Evolutionary conservation across 2,888 invertebrate species (phyloP), one percentile per base, ranked within the genome.

Genomic region (Epiblema foenella): DNA sequence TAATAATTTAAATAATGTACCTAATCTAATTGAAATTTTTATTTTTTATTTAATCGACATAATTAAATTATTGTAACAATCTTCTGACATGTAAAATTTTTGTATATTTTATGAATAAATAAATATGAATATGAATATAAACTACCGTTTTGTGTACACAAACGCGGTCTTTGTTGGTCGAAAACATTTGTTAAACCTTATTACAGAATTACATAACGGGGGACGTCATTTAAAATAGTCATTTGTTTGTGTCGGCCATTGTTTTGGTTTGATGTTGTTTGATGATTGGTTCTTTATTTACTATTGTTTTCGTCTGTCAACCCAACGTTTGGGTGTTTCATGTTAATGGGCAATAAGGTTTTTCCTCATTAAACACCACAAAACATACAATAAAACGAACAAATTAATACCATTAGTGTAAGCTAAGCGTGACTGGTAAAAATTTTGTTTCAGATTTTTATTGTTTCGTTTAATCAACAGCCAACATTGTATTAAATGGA

Each of bases 171-270:
- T 56, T 46, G 42, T 60, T 24, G 59, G 42, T 17, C 67, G 33
- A 59, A 46, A 65, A 59, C 37, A 0, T 20, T 51, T 39, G 15
- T 10, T 46, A 42, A 65, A 65, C 33, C 57, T 58, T 46, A 46
- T 66, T 46, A 42, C 33, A 9, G 15, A 63, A 29, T 3, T 15
- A 17, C 7, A 20, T 18, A 18, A 33, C 29, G 5, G 1, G 18
- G 49, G n/a, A 37, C 52, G 29, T 18, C 29, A 29, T 42, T 20
- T 15, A 18, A 33, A 18, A 33, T 52, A 24, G 24, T 42, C 4
- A n/a, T 39, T 64, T 52, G 15, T 64, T 24, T 63, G 51, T 51
- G 7, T 20, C 24, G 10, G 46, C 24, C 10, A 42, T 29, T 29
- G 60, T 60, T 46, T n/a, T 59, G 8, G 46, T 60, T 15, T 20